Evolutionary conservation across 64 coral and sea anemone species (phyloP).

Genomic region (Hydrozoanthus tunicans): DNA sequence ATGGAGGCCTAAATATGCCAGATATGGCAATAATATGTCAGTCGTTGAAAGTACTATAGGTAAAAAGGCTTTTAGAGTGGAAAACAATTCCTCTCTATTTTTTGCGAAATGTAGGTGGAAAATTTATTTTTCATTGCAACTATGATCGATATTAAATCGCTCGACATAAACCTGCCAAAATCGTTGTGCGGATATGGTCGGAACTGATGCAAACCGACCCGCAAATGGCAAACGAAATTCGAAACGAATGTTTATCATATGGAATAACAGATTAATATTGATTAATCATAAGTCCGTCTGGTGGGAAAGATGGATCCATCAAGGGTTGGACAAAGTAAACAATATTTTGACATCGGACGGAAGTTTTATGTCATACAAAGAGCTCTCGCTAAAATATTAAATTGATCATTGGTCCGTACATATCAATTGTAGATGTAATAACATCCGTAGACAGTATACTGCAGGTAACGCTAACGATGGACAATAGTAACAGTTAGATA

Average conservation of each 20-base stretch:
- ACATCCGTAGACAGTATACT: too few species aligned
- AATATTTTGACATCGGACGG: too few species aligned
- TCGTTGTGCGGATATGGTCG: too few species aligned
- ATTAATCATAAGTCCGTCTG: slow-evolving; percentile 26
- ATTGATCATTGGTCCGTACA: too few species aligned
- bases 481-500: not conserved
- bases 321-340: too few species aligned
- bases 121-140: not conserved
- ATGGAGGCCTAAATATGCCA: not conserved
- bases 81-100: not conserved
- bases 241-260: not conserved
- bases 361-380: not conserved
- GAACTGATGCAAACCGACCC: too few species aligned
- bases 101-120: not conserved
- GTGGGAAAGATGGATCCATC: not conserved
- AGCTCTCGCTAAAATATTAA: too few species aligned
- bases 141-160: not conserved
- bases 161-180: not conserved
- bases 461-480: too few species aligned
- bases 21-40: not conserved
- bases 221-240: not conserved
- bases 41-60: not conserved
- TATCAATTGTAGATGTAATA: too few species aligned
- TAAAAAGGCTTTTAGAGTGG: not conserved
- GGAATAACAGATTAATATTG: not conserved